Conservation (phyloP, 2,888 invertebrate species). For the Torymus tubicola region DNA sequence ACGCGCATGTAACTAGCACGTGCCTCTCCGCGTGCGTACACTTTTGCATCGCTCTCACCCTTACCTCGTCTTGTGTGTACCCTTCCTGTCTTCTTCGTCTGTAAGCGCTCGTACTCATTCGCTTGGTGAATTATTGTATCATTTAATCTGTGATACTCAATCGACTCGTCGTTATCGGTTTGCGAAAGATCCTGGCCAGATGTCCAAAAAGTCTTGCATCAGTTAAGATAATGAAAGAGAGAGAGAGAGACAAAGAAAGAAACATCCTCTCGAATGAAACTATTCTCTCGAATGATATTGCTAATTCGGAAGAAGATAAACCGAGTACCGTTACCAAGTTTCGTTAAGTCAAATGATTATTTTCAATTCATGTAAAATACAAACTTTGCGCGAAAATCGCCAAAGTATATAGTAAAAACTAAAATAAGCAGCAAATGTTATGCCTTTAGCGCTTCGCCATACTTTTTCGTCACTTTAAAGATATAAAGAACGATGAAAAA, state of each 20-base stretch:
- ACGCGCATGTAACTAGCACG: slow-evolving; percentile 23
- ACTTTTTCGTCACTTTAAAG: too few relatives aligned
- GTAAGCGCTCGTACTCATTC: slow-evolving; percentile 55
- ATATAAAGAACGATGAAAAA: too few relatives aligned
- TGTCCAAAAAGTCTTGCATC: slow-evolving; percentile 66
- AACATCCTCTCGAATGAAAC: too few relatives aligned
- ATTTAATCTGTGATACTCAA: slow-evolving; percentile 63
- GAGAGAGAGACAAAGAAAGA: not conserved
- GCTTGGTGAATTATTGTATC: slow-evolving; percentile 59
- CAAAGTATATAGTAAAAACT: too few relatives aligned
- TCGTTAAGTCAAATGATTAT: too few relatives aligned
- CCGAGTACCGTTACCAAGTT: too few relatives aligned
- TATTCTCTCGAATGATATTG: too few relatives aligned
- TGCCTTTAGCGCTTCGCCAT: too few relatives aligned
- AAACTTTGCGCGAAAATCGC: too few relatives aligned
- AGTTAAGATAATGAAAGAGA: slow-evolving; percentile 19
- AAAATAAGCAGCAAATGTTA: too few relatives aligned
- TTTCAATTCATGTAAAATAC: too few relatives aligned
- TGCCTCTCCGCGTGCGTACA: not conserved
- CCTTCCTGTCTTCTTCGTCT: slow-evolving; percentile 30
- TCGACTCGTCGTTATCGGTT: slow-evolving; percentile 73
- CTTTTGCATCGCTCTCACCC: slow-evolving; percentile 3
- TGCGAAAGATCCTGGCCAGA: slow-evolving; percentile 69
- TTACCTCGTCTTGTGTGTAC: not conserved
- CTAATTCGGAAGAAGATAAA: too few relatives aligned